phyloP scores from a whole-genome alignment of 2,797 vertebrate genomes.

The Ctenochaetus hawaiiensis region DNA sequence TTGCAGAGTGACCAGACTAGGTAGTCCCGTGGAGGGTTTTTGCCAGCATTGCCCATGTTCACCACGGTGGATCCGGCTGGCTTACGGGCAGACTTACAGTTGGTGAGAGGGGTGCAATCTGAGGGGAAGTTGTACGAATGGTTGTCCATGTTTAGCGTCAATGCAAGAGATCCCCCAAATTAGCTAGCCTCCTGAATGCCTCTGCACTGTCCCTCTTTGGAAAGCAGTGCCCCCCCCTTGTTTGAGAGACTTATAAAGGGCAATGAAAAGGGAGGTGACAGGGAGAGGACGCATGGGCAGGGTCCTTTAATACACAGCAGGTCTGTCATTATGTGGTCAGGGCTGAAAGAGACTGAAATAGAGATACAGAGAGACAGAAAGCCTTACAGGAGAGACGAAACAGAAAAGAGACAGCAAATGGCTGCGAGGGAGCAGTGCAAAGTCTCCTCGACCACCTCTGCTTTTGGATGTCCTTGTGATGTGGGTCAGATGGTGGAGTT shows the following conservation, averaged over 20 bases:
- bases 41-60: conserved; percentile 80
- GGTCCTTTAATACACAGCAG: conserved; percentile 70
- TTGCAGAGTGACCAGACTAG: conserved; percentile 90
- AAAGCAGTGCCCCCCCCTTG: conserved; percentile 47
- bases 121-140: conserved; percentile 87
- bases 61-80: conserved; percentile 82
- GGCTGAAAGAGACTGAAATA: conserved; percentile 71
- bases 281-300: conserved; percentile 67
- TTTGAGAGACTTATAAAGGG: conserved; percentile 80
- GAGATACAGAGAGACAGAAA: conserved; percentile 45
- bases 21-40: conserved; percentile 84
- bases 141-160: conserved; percentile 82
- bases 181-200: conserved; percentile 27
- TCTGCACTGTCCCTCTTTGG: conserved; percentile 24
- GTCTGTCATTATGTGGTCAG: conserved; percentile 86
- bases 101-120: conserved; percentile 87
- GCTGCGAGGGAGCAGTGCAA: conserved; percentile 7
- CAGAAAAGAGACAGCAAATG: conserved; percentile 8
- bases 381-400: conserved; percentile 17
- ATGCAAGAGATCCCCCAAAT: conserved; percentile 2
- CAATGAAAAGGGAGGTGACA: conserved; percentile 73
- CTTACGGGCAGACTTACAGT: conserved; percentile 82
- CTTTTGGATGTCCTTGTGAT: conserved; percentile 18
- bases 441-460: conserved; percentile 11
- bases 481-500: conserved; percentile 6